Base-by-base conservation (phyloP, 2,888 invertebrate species). In the Dasypogon diadema region DNA sequence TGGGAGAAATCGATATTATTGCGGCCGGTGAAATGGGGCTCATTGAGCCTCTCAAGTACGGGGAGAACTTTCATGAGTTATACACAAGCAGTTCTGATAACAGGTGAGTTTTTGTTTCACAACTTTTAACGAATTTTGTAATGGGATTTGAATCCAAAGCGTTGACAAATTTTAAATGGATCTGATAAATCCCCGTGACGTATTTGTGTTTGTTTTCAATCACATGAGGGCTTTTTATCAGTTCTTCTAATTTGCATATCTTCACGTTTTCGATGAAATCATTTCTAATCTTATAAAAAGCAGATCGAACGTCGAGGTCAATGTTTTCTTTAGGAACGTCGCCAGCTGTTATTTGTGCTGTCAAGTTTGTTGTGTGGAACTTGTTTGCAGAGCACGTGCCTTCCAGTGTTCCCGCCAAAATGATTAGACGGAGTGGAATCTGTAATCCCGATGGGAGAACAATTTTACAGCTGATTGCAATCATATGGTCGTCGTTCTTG, bases 31-130 rank as follows among this genome's bases (percentile, higher is more conserved):
- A 63, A 63, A 73, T 86, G 80, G 85, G 86, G 48, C 80, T 86
- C 76, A 81, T 85, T 68, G 84, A 86, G 82, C 86, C 86, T 30
- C 79, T 83, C 37, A 85, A 85, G 82, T 86, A 86, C 82, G 86
- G 86, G 68, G 86, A 84, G 81, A 81, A 86, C 81, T 86, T 86
- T 79, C 86, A 86, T 78, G 86, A 86, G 79, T 80, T 86, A 68
- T 86, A 85, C 76, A 85, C 85, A 6, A 83, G 82, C 80, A 84
- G 82, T 80, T 82, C 83, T 16, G 84, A 85, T 79, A 84, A 83
- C 83, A 77, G 79, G 80, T 80, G 76, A 56, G 21, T 51, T 55
- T n/a, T n/a, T n/a, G n/a, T 2, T 2, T 48, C 3, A 48, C 16
- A 48, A 8, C 48, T 6, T 30, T 30, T 30, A 5, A 30, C 10